Base-by-base conservation (phyloP, 2,888 invertebrate genomes). In the Sphinx pinastri region DNA sequence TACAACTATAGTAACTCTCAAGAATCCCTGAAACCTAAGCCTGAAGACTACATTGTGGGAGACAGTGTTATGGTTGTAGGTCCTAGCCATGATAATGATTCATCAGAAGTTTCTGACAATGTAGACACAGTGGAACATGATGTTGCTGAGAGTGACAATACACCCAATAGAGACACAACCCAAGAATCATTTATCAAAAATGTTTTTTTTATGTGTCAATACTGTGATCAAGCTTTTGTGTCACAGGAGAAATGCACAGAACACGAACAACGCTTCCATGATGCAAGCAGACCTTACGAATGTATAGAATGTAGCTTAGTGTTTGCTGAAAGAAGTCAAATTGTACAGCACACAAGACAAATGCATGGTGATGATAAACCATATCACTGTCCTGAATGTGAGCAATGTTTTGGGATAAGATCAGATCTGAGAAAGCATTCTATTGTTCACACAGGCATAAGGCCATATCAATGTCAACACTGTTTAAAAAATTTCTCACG, bases 401-500 rank as follows among this genome's bases (percentile, higher is more conserved):
- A 95, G 31, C 95, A 96, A 80, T 95, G 95, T 60, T 96, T 96
- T 85, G 96, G 96, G 0, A 91, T 96, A 25, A 91, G 96, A 67
- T 96, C 96, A 11, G 96, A 96, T 87, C 86, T 97, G 57, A 94
- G 96, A 73, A 97, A 97, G 78, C 97, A 97, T 87, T 96, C 96
- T 47, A 95, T 97, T 74, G 96, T 97, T 0, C 97, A 97, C 78
- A 96, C 96, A n/a, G 97, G 97, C 7, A 95, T 95, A 63, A 95
- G 97, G 75, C 97, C 97, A 0, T 97, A 95, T 83, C 96, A 96
- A 38, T 97, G 97, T 83, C 95, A 95, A 45, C 95, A 96, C 75
- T 97, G 97, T 81, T 93, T 95, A 52, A 97, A 97, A 86, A 96
- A 96, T 70, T 97, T 97, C 83, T 96, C 97, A 6, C 92, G 97